Percentiles rank a stretch among this genome's conserved stretches.
Evolutionary conservation across 2,113 vertebrate species (phyloP).

Genomic region (Cryptotis parvus): DNA sequence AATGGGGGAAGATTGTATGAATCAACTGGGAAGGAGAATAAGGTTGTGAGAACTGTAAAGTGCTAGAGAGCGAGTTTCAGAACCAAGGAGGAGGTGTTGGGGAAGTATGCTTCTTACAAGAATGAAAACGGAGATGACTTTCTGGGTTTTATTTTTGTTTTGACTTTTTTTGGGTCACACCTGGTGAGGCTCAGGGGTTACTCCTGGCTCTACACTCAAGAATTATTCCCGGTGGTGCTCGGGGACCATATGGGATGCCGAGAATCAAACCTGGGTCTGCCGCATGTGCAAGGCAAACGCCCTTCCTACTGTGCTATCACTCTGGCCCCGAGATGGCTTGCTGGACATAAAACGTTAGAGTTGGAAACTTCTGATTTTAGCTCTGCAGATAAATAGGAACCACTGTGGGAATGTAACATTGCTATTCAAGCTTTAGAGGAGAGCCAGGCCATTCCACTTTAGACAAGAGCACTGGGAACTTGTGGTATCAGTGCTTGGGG

Average conservation of each 20-base stretch:
- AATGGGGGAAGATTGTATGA: background rate
- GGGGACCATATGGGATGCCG: no score
- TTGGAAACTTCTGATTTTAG: conserved; percentile 3
- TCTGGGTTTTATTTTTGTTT: no score
- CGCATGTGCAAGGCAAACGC: no score
- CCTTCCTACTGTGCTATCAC: no score
- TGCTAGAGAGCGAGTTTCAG: rapidly evolving
- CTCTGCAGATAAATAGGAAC: background rate
- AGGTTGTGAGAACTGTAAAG: background rate
- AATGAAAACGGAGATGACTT: background rate
- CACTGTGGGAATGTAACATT: background rate
- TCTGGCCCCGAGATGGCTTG: no score
- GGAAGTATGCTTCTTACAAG: conserved; percentile 1
- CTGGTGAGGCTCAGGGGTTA: no score
- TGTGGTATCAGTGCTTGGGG: background rate
- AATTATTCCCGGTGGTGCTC: no score
- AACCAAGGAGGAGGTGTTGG: background rate
- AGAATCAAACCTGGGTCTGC: no score
- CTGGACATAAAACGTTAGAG: background rate
- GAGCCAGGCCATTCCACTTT: background rate
- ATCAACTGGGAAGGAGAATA: background rate
- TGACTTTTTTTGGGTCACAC: no score
- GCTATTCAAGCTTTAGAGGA: background rate
- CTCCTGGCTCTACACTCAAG: no score
- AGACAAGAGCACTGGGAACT: background rate